A percentile compares a stretch with the other conserved stretches of the same genome.
These are phyloP conservation scores for Equus quagga DNA, from an alignment of 2,113 vertebrate genomes.

Conservation along the genomic window DNA sequence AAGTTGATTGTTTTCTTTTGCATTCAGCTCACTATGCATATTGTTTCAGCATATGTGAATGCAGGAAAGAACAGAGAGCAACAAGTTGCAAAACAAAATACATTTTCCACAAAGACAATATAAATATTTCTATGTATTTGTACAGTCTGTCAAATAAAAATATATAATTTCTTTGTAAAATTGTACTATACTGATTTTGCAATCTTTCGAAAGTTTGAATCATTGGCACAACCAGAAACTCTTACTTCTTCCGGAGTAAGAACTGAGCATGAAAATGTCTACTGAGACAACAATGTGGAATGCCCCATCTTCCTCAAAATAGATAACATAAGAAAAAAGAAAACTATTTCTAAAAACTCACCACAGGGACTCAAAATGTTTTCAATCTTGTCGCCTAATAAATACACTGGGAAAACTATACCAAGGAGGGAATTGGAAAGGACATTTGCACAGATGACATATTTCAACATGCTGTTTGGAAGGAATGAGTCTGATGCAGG, in stretches of 20 bases:
- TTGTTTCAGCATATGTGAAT: conserved; percentile 14
- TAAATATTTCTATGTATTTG: not conserved
- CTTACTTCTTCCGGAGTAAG: not conserved
- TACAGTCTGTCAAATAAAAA: not conserved
- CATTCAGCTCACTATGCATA: conserved; percentile 1
- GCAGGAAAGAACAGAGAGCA: not conserved
- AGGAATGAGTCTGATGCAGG: not conserved
- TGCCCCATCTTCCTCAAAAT: not conserved
- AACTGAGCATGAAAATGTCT: not conserved
- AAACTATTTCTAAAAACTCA: not conserved
- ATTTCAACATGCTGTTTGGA: conserved; percentile 1
- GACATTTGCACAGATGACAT: not conserved
- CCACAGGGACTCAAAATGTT: not conserved
- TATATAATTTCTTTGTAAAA: not conserved
- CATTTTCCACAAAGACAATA: conserved; percentile 3
- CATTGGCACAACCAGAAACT: not conserved
- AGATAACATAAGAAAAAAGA: not conserved
- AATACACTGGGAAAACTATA: not conserved
- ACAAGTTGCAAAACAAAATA: not conserved
- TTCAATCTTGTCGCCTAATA: not conserved
- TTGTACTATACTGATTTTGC: not conserved
- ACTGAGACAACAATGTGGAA: not conserved
- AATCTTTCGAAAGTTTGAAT: conserved; percentile 14
- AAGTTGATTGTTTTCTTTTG: conserved; percentile 50
- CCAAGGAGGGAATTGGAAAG: not conserved